Evolutionary conservation across 2,113 vertebrate species (phyloP).

Genomic region (Hippoglossus stenolepis): DNA sequence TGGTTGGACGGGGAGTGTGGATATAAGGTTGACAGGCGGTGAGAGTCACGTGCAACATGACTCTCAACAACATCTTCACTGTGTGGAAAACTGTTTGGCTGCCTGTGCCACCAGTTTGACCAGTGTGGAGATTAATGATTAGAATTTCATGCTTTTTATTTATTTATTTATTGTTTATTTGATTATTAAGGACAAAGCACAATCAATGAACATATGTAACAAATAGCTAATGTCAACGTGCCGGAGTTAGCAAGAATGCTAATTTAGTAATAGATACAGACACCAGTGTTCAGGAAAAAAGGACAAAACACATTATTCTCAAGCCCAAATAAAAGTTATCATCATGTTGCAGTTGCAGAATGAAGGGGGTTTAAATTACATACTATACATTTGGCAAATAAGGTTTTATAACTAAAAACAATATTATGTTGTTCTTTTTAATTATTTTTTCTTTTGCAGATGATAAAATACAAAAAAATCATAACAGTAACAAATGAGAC

Average conservation of each 20-base stretch:
- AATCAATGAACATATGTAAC: background rate
- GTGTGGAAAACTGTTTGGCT: background rate
- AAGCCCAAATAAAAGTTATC: no score
- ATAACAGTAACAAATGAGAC: no score
- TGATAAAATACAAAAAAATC: background rate
- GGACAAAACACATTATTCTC: no score
- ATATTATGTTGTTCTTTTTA: background rate
- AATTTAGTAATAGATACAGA: no score
- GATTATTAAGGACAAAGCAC: background rate
- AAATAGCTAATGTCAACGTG: background rate
- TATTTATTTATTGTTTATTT: background rate
- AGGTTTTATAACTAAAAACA: no score
- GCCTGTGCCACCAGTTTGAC: background rate
- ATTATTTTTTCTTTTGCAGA: background rate
- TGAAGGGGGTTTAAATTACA: no score
- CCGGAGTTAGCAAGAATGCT: no score
- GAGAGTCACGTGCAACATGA: background rate
- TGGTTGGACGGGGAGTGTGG: background rate
- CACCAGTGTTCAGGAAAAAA: no score
- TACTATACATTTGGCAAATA: background rate
- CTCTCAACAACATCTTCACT: constrained; percentile 12
- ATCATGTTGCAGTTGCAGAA: no score
- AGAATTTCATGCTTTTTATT: background rate
- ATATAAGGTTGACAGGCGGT: constrained; percentile 3
- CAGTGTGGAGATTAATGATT: background rate